A percentile compares a stretch with the other conserved stretches of the same genome.
Evolutionary conservation across 1,140 invertebrate species (phyloP).

Genomic region (Heliothis subflexa): DNA sequence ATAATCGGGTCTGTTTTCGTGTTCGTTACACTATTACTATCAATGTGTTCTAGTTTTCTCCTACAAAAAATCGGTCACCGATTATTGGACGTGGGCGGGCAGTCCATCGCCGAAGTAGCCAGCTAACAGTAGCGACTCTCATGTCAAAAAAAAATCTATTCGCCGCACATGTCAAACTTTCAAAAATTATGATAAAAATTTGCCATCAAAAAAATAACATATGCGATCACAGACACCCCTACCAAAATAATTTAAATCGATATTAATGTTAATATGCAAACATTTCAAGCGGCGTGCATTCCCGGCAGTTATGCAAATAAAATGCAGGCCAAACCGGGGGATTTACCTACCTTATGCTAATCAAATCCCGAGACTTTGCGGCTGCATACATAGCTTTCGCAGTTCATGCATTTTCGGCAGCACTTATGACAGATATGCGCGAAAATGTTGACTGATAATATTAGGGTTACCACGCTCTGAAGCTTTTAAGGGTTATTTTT

Average conservation of each 20-base stretch:
- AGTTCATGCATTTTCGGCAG: constrained; percentile 28
- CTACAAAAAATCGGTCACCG: no score
- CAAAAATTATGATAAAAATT: constrained; percentile 3
- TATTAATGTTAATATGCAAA: constrained; percentile 49
- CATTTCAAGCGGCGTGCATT: constrained; percentile 43
- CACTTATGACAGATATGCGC: constrained; percentile 4
- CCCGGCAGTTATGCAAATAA: constrained; percentile 52
- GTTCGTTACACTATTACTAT: no score
- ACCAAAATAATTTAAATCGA: constrained; percentile 46
- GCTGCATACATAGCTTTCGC: constrained; percentile 28
- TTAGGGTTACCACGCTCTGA: neutral
- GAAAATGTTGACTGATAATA: constrained; percentile 15
- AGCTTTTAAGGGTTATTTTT: neutral
- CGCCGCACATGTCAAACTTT: neutral
- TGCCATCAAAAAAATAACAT: neutral
- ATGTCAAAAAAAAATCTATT: no score
- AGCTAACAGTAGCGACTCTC: no score
- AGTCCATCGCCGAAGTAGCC: no score
- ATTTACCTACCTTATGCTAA: constrained; percentile 54
- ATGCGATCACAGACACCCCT: neutral
- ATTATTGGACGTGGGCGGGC: no score
- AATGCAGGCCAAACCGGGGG: constrained; percentile 44
- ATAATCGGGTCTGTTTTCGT: no score
- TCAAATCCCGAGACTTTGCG: constrained; percentile 45
- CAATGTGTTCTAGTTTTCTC: no score